These are phyloP conservation scores for Clepsis dumicolana DNA, from an alignment of 2,888 invertebrate genomes.

Conservation along the genomic window DNA sequence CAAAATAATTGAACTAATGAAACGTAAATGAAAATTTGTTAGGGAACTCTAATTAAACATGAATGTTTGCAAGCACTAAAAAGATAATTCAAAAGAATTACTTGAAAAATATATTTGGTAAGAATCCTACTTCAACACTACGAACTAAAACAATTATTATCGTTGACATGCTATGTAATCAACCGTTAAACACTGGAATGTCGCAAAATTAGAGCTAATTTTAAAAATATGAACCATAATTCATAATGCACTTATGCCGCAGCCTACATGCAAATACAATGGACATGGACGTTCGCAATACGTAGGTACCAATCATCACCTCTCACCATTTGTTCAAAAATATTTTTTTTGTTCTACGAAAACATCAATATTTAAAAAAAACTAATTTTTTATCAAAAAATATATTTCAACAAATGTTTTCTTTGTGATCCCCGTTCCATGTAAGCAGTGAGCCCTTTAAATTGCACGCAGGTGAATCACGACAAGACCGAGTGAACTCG, in stretches of 20 bases:
- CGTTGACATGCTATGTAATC: slow-evolving; percentile 60
- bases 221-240: slow-evolving; percentile 47
- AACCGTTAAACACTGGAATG: slow-evolving; percentile 46
- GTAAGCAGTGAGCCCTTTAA: slow-evolving; percentile 81
- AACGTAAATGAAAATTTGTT: slow-evolving; percentile 20
- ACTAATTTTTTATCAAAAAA: slow-evolving; percentile 52
- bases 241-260: slow-evolving; percentile 69
- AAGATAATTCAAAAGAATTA: slow-evolving; percentile 30
- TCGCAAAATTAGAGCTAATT: slow-evolving; percentile 50
- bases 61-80: slow-evolving; percentile 41
- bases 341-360: slow-evolving; percentile 54
- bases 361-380: slow-evolving; percentile 38
- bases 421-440: slow-evolving; percentile 75
- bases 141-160: slow-evolving; percentile 56
- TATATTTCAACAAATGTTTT: slow-evolving; percentile 66
- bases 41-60: slow-evolving; percentile 34
- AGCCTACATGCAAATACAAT: slow-evolving; percentile 79
- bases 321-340: slow-evolving; percentile 65
- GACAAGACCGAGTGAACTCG: slow-evolving; percentile 67
- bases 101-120: slow-evolving; percentile 20
- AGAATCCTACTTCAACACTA: slow-evolving; percentile 51
- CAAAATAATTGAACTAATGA: slow-evolving; percentile 14
- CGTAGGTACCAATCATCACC: slow-evolving; percentile 58
- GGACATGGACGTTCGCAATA: slow-evolving; percentile 61
- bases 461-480: slow-evolving; percentile 78